These are phyloP conservation scores for Neogobius melanostomus DNA, from an alignment of 2,113 vertebrate species.

Conservation along the genomic window DNA sequence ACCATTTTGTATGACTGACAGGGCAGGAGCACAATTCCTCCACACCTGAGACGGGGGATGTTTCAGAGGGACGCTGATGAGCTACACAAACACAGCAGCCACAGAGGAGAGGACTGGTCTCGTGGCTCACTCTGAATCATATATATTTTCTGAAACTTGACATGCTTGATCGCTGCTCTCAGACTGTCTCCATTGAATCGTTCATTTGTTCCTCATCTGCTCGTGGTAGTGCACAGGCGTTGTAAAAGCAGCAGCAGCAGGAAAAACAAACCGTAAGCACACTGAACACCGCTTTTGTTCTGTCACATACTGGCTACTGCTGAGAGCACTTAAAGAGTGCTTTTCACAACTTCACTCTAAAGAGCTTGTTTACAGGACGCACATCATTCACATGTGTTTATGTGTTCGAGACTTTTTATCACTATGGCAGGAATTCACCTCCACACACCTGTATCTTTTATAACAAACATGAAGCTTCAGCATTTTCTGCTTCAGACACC, in stretches of 20 bases:
- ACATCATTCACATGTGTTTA: constrained; percentile 50
- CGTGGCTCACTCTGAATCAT: constrained; percentile 50
- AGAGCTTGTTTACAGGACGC: constrained; percentile 71
- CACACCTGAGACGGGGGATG: constrained; percentile 58
- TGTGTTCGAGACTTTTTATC: constrained; percentile 48
- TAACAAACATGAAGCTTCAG: constrained; percentile 25
- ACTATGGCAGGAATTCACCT: constrained; percentile 42
- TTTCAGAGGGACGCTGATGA: constrained; percentile 35
- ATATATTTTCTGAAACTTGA: constrained; percentile 66
- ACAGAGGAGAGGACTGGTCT: constrained; percentile 46
- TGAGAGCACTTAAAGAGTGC: constrained; percentile 33
- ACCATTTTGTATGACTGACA: constrained; percentile 66
- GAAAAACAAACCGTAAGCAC: constrained; percentile 64
- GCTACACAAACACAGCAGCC: constrained; percentile 50
- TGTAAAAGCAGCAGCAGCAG: constrained; percentile 54
- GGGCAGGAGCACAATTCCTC: constrained; percentile 76
- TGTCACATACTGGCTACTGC: constrained; percentile 8
- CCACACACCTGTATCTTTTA: constrained; percentile 43
- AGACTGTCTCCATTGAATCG: constrained; percentile 60
- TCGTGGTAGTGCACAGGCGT: constrained; percentile 55
- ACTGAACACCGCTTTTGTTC: constrained; percentile 48
- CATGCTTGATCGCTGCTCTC: constrained; percentile 69
- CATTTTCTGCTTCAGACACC: constrained; percentile 18
- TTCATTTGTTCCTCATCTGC: constrained; percentile 53
- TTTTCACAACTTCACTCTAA: constrained; percentile 46